These are phyloP conservation scores for Synergus gifuensis DNA, from an alignment of 2,888 invertebrate genomes.

Conservation along the genomic window DNA sequence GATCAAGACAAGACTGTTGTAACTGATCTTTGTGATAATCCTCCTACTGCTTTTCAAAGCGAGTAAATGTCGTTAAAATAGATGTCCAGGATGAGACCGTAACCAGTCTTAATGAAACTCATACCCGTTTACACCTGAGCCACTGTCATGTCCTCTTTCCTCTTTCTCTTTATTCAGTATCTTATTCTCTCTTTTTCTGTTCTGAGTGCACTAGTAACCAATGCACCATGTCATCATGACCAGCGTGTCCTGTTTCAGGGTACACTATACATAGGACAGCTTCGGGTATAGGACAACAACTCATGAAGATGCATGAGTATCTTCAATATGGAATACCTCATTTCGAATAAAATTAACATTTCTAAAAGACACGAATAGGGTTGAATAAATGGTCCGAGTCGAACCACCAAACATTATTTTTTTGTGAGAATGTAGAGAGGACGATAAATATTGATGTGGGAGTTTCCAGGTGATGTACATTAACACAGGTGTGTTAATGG, in stretches of 20 bases:
- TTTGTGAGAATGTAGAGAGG: conserved; percentile 1
- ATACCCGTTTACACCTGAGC: conserved; percentile 33
- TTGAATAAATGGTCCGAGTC: not conserved
- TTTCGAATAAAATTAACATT: conserved; percentile 40
- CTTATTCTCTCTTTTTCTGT: not conserved
- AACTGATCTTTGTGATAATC: not conserved
- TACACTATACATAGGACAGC: conserved; percentile 5
- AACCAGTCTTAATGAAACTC: conserved; percentile 20
- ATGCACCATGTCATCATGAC: conserved; percentile 36
- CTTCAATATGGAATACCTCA: conserved; percentile 8
- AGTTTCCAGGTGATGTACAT: conserved; percentile 40
- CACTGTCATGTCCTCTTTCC: conserved; percentile 1
- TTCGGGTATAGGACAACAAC: not conserved
- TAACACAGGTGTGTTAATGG: conserved; percentile 25
- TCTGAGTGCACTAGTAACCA: conserved; percentile 21
- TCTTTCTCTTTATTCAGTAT: not conserved
- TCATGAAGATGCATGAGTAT: conserved; percentile 14
- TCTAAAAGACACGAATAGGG: conserved; percentile 1
- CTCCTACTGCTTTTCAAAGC: conserved; percentile 8
- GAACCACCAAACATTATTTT: conserved; percentile 11
- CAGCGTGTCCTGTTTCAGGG: not conserved
- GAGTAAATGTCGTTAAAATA: conserved; percentile 30
- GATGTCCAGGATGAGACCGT: conserved; percentile 1
- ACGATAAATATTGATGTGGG: conserved; percentile 26
- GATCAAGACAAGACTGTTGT: not conserved